A percentile compares a stretch with the other conserved stretches of the same genome.
Evolutionary conservation across 2,888 invertebrate species (phyloP).

Genomic region (Tillus elongatus): DNA sequence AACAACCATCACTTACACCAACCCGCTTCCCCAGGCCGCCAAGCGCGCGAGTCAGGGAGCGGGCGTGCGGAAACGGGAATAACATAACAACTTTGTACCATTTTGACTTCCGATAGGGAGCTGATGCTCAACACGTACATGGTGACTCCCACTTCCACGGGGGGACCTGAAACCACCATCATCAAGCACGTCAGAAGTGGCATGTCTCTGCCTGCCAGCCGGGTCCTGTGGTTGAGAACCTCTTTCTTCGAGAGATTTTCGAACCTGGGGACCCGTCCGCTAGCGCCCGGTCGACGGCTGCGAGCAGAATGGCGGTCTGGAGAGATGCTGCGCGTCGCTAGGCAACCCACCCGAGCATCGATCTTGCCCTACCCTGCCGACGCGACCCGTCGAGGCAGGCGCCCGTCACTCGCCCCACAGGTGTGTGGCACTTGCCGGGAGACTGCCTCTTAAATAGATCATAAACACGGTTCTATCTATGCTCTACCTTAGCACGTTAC

Average conservation of each 20-base stretch:
- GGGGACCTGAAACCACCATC: constrained; percentile 76
- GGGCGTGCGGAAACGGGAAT: constrained; percentile 34
- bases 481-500: constrained; percentile 11
- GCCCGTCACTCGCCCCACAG: constrained; percentile 14
- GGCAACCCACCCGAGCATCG: constrained; percentile 40
- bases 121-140: constrained; percentile 98
- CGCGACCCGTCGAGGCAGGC: constrained; percentile 29
- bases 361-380: constrained; percentile 41
- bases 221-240: not conserved
- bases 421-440: constrained; percentile 18
- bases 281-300: constrained; percentile 37
- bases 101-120: constrained; percentile 96
- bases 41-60: constrained; percentile 38
- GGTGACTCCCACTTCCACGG: constrained; percentile 96
- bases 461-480: constrained; percentile 16
- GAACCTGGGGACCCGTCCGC: constrained; percentile 22
- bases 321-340: constrained; percentile 36
- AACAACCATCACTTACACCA: constrained; percentile 32
- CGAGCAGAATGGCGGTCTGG: constrained; percentile 40
- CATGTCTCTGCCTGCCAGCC: constrained; percentile 25
- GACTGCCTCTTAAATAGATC: constrained; percentile 23
- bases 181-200: constrained; percentile 32
- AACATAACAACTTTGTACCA: constrained; percentile 59
- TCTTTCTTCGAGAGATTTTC: not conserved
- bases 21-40: constrained; percentile 39